Evolutionary conservation across 2,888 invertebrate species (phyloP).

Genomic region (Sarcophaga variegata): DNA sequence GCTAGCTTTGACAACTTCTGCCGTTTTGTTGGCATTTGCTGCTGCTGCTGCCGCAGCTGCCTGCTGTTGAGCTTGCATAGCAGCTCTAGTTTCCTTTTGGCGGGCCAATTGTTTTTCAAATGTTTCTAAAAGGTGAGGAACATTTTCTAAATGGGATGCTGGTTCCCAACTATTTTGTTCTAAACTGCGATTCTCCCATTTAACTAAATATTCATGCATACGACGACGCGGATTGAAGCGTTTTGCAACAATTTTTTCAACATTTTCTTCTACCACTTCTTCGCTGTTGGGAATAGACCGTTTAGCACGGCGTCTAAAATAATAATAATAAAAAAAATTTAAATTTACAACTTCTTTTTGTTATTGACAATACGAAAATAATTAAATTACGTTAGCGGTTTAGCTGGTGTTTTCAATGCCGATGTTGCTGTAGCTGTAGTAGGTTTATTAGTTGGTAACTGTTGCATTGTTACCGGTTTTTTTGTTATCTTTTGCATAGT

Average conservation of each 20-base stretch:
- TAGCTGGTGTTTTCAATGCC: slow-evolving; percentile 44
- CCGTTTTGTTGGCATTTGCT: slow-evolving; percentile 27
- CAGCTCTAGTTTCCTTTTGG: slow-evolving; percentile 88
- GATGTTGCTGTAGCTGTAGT: slow-evolving; percentile 53
- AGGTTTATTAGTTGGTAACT: slow-evolving; percentile 60
- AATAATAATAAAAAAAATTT: background rate
- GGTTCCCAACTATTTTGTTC: slow-evolving; percentile 94
- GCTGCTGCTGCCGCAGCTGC: slow-evolving; percentile 71
- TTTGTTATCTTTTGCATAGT: slow-evolving; percentile 69
- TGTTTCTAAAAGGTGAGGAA: slow-evolving; percentile 89
- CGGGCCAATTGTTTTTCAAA: slow-evolving; percentile 90
- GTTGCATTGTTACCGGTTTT: slow-evolving; percentile 65
- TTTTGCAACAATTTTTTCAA: slow-evolving; percentile 92
- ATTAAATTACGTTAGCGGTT: slow-evolving; percentile 66
- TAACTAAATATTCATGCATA: slow-evolving; percentile 91
- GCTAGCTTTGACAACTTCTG: slow-evolving; percentile 81
- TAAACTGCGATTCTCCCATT: slow-evolving; percentile 92
- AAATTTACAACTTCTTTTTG: background rate
- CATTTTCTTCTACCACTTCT: slow-evolving; percentile 86
- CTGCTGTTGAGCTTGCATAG: slow-evolving; percentile 77
- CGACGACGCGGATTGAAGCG: slow-evolving; percentile 90
- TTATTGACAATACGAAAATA: background rate
- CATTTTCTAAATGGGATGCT: slow-evolving; percentile 88
- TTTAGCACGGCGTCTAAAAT: slow-evolving; percentile 78
- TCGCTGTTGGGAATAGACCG: slow-evolving; percentile 75